Conservation (phyloP, 2,888 invertebrate genomes). For the Trilocha varians region DNA sequence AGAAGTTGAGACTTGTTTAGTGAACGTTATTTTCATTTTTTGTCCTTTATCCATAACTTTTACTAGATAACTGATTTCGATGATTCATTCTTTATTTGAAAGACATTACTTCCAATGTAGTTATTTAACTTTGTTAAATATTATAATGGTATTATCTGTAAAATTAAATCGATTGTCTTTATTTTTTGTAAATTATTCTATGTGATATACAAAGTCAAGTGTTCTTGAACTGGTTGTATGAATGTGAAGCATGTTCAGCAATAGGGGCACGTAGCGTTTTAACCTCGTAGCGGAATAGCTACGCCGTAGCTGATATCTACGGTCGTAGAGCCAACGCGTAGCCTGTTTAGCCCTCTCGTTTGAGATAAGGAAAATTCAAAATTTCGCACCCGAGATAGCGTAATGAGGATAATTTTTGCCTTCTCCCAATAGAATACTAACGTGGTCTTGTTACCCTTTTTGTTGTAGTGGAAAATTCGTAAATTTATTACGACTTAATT, state of each 20-base stretch:
- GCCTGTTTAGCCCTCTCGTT: slow-evolving; percentile 37
- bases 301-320: slow-evolving; percentile 31
- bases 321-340: slow-evolving; percentile 28
- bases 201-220: not conserved
- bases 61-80: too few relatives aligned
- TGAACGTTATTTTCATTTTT: too few relatives aligned
- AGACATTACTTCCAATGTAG: too few relatives aligned
- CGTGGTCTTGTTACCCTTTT: slow-evolving; percentile 10
- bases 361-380: slow-evolving; percentile 50
- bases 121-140: too few relatives aligned
- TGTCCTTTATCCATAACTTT: too few relatives aligned
- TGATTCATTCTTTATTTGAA: too few relatives aligned
- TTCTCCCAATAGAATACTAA: slow-evolving; percentile 36
- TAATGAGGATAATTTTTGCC: slow-evolving; percentile 53
- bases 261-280: slow-evolving; percentile 35
- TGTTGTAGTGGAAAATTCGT: not conserved
- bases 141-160: too few relatives aligned
- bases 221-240: slow-evolving; percentile 9
- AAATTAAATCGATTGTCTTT: too few relatives aligned
- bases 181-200: not conserved
- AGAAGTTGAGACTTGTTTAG: too few relatives aligned
- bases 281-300: slow-evolving; percentile 30
- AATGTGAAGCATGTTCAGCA: slow-evolving; percentile 27
- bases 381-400: slow-evolving; percentile 45
- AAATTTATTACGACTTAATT: not conserved